A percentile compares a stretch with the other conserved stretches of the same genome.
Conservation (phyloP, 2,888 invertebrate genomes). For the Phoenoteleia sp. region DNA sequence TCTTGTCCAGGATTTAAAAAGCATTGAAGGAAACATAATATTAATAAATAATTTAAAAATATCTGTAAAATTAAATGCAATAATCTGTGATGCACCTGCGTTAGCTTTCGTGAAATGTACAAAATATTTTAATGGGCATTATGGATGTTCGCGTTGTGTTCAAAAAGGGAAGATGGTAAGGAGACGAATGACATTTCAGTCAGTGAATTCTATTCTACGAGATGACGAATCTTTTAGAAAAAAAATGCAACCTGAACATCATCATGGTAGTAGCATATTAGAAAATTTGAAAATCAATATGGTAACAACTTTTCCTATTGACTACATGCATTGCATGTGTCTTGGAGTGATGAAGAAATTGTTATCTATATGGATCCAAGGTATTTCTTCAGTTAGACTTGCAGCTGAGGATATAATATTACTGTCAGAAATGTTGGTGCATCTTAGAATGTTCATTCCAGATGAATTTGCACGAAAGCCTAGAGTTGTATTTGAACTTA, state of each 20-base stretch:
- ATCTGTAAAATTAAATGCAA: not conserved
- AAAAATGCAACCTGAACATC: not conserved
- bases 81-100: too few relatives aligned
- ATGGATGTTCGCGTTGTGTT: not conserved
- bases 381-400: not conserved
- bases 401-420: not conserved
- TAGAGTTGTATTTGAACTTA: not conserved
- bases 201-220: not conserved
- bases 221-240: not conserved
- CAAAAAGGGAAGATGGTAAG: not conserved
- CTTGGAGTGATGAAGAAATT: slow-evolving; percentile 6
- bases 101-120: not conserved
- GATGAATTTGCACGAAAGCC: not conserved
- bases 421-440: not conserved
- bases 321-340: slow-evolving; percentile 6
- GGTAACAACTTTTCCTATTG: too few relatives aligned
- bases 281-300: too few relatives aligned
- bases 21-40: not conserved
- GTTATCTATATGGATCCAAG: not conserved
- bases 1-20: not conserved
- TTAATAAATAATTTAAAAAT: not conserved
- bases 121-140: not conserved
- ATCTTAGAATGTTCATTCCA: not conserved
- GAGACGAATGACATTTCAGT: slow-evolving; percentile 1
- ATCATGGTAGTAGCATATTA: too few relatives aligned